Evolutionary conservation across 2,888 invertebrate genomes (phyloP).

Genomic region (Pelosia muscerda): DNA sequence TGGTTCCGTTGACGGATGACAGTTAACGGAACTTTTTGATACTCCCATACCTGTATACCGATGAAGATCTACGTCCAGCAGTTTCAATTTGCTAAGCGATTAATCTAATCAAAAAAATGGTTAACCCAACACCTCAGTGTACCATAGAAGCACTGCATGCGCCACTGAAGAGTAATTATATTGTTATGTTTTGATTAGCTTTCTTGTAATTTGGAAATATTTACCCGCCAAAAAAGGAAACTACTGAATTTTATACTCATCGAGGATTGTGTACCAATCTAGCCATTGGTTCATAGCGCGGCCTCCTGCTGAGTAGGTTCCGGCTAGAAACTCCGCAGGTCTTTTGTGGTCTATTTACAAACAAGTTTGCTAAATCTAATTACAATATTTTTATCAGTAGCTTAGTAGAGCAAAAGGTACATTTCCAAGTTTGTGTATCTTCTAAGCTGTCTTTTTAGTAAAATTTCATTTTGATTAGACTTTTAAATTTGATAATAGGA

Average conservation of each 20-base stretch:
- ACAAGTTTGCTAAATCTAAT: neutral
- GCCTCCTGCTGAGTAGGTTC: too few relatives aligned
- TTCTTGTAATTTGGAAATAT: too few relatives aligned
- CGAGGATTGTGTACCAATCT: too few relatives aligned
- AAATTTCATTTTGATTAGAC: neutral
- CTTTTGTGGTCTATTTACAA: too few relatives aligned
- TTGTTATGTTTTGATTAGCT: too few relatives aligned
- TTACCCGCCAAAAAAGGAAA: too few relatives aligned
- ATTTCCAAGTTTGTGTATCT: neutral
- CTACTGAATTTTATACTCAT: too few relatives aligned
- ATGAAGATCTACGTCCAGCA: neutral
- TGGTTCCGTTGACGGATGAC: constrained; percentile 24
- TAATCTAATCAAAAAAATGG: neutral
- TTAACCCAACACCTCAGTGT: neutral
- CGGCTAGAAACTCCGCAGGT: too few relatives aligned
- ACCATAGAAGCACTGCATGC: neutral
- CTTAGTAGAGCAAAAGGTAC: neutral
- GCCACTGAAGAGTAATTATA: neutral
- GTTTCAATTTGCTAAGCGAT: neutral
- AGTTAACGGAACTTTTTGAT: constrained; percentile 8
- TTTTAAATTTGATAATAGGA: neutral
- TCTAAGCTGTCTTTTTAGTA: neutral
- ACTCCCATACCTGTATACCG: neutral
- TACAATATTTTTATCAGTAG: neutral
- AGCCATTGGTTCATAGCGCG: too few relatives aligned